These are phyloP conservation scores for Amblyjoppa proteus DNA, from an alignment of 2,888 invertebrate genomes.

Conservation along the genomic window DNA sequence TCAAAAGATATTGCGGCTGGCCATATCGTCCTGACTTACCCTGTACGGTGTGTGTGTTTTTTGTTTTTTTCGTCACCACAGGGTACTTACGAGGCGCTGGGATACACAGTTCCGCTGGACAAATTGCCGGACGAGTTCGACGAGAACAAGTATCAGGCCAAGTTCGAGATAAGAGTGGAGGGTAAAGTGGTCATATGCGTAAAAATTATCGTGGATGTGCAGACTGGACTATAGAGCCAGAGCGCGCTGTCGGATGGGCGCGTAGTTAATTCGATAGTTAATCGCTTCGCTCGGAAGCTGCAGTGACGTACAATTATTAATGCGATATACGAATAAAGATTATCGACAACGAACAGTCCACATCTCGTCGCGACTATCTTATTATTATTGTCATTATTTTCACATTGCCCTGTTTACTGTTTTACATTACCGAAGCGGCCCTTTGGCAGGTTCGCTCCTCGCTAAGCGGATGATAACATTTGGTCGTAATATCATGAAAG, in stretches of 20 bases:
- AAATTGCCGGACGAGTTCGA: constrained; percentile 62
- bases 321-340: too few species aligned
- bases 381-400: too few species aligned
- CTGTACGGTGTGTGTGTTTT: background rate
- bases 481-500: constrained; percentile 15
- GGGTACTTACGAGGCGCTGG: constrained; percentile 60
- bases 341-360: too few species aligned
- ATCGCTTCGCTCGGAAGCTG: background rate
- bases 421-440: background rate
- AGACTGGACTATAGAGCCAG: background rate
- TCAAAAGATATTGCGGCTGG: too few species aligned
- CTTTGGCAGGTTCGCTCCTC: constrained; percentile 46
- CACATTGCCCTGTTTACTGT: background rate
- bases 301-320: background rate
- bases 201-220: constrained; percentile 34
- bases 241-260: too few species aligned
- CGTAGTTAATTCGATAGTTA: background rate
- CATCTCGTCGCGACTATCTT: too few species aligned
- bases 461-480: constrained; percentile 45
- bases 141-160: constrained; percentile 60
- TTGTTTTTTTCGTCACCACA: constrained; percentile 1
- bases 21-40: too few species aligned
- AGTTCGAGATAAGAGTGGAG: constrained; percentile 26
- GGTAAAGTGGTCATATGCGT: constrained; percentile 8
- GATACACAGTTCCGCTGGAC: constrained; percentile 47